These are phyloP conservation scores for Macrotus californicus DNA, from an alignment of 2,113 vertebrate species.

Conservation along the genomic window DNA sequence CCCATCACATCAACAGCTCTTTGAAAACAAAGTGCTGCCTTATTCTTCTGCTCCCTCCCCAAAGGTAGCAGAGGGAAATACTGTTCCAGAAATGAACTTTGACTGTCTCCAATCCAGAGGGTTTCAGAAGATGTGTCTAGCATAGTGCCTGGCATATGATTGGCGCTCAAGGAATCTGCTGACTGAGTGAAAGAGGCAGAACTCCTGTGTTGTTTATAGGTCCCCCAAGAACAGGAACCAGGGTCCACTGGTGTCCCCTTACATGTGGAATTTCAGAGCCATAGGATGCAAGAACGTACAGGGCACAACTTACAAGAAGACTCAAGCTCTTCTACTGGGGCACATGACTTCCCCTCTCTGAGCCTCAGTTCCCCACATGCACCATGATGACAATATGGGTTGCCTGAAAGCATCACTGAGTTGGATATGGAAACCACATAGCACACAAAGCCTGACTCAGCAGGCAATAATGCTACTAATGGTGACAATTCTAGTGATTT, in stretches of 20 bases:
- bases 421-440: no score
- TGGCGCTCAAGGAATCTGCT: neutral
- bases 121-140: neutral
- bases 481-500: neutral
- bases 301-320: neutral
- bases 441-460: neutral
- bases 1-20: neutral
- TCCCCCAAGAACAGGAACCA: neutral
- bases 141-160: rapidly evolving
- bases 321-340: neutral
- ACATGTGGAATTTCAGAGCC: neutral
- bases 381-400: no score
- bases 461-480: neutral
- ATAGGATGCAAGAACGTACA: rapidly evolving
- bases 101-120: neutral
- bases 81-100: neutral
- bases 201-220: neutral
- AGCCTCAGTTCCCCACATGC: neutral
- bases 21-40: neutral
- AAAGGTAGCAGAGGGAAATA: neutral
- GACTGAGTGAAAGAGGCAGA: neutral
- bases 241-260: neutral
- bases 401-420: neutral
- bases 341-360: neutral
- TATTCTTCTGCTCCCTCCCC: neutral